Base-by-base conservation (phyloP, 2,797 vertebrate genomes). In the Crenichthys baileyi region DNA sequence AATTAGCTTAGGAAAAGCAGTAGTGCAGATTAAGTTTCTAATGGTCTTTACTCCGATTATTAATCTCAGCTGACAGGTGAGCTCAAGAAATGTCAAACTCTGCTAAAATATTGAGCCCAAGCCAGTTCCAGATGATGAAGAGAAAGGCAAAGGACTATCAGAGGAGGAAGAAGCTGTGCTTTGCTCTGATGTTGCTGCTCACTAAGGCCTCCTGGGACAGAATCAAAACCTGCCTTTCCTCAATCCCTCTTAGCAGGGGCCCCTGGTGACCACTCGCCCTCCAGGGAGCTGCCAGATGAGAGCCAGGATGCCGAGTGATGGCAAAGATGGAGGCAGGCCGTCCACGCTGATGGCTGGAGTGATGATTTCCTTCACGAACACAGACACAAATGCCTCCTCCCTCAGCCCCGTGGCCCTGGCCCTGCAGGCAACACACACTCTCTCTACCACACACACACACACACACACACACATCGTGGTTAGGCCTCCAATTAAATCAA, bases 401-500 rank as follows among this genome's bases (percentile, higher is more conserved):
- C 81, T 85, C 85, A 88, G 87, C 90, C 91, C 88, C 78, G 13
- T 79, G 85, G 87, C 81, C 86, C 80, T 78, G 46, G 89, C 81
- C 88, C 89, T 83, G 79, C 87, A 92, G 91, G 88, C 90, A 92
- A 90, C 88, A 80, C 88, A 86, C 82, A 85, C 83, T 80, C 81
- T 70, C 70, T 79, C 78, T 67, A 3, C 39, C 55, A n/a, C 24
- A n/a, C 81, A 60, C 72, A 51, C 16, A n/a, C 82, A 79, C 79
- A 56, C 60, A 53, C 79, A 44, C 81, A 83, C 86, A 78, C 87
- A 81, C 70, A 72, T 79, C 90, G 90, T 89, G 92, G 94, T 94
- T 95, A 94, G 95, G 96, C 96, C 97, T 97, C 98, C 98, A 99
- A 99, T 99, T 99, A 99, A 98, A 99, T 98, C 97, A 99, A 99